Evolutionary conservation across 2,797 vertebrate genomes (phyloP), one percentile per base, ranked within the genome.

Genomic region (Helicolenus hilgendorfi): DNA sequence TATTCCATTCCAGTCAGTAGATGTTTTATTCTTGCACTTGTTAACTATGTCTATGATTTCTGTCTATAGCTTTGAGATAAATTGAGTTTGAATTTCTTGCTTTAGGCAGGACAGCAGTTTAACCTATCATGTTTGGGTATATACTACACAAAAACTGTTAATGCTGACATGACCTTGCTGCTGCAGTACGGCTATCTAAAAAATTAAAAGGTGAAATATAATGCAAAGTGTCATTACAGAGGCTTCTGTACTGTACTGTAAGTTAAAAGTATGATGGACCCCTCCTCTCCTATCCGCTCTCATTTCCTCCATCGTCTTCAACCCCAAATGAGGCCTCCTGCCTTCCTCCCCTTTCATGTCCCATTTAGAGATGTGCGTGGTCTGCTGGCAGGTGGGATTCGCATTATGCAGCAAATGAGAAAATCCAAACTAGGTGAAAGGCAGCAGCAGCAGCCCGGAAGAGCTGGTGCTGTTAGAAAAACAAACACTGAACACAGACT

Each of bases 351-450:
- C 58, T 80, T 75, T 74, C 27, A 73, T 77, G 67, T 82, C 56
- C 68, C 20, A 41, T 41, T 74, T 29, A 59, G 56, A 72, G 60
- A 78, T 67, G 56, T 64, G 65, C 55, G 38, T 70, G 38, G 36
- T 72, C 73, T 77, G 49, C 63, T 72, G 72, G 72, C 83, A 90
- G 79, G 77, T 89, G 84, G 88, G 41, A 89, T 89, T 79, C 84
- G 11, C 56, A 72, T 91, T 86, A 84, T 69, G 67, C 70, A 56
- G 20, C 20, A 84, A 72, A 80, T 75, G 26, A 89, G 20, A 24
- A 84, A 13, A 81, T 56, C 24, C 73, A 5, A 87, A 77, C 24
- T 35, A 31, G 62, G 49, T 77, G 59, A 88, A 86, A 83, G 24
- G 53, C 53, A 55, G 53, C 53, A 55, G 84, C 38, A 84, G 33